Conservation (phyloP, 2,888 invertebrate species). For the Escarpia spicata region DNA sequence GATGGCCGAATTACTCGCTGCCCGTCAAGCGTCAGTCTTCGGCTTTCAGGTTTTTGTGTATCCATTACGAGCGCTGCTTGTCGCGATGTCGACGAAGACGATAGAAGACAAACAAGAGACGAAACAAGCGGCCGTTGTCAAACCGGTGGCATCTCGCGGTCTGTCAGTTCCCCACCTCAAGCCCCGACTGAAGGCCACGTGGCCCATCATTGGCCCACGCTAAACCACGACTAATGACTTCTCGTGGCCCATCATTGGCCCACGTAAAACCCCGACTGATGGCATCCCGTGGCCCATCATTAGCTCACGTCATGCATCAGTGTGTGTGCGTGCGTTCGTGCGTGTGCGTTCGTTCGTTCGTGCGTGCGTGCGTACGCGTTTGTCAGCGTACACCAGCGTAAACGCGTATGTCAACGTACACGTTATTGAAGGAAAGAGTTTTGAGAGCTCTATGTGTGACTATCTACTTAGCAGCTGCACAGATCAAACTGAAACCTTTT, state of each 20-base stretch:
- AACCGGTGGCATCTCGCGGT: background rate
- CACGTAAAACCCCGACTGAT: background rate
- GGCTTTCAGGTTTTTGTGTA: background rate
- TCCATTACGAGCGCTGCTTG: conserved; percentile 6
- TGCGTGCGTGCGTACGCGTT: background rate
- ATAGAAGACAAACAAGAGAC: background rate
- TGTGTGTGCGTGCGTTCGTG: background rate
- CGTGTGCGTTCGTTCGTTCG: background rate
- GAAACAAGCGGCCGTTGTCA: background rate
- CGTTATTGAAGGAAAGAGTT: too few relatives aligned
- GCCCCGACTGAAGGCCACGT: background rate
- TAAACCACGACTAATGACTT: too few relatives aligned
- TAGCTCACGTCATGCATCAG: background rate
- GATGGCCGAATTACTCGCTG: conserved; percentile 5
- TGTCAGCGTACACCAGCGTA: too few relatives aligned
- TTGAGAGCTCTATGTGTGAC: too few relatives aligned
- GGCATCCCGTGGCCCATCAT: background rate
- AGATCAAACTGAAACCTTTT: too few relatives aligned
- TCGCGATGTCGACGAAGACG: background rate
- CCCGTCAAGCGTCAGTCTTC: conserved; percentile 3
- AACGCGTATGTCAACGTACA: too few relatives aligned
- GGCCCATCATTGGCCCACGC: too few relatives aligned
- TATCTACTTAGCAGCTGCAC: too few relatives aligned
- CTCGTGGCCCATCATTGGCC: too few relatives aligned
- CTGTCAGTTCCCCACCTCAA: background rate